Conservation (phyloP, 53 echinoderm and acorn worm genomes). For the Temnopleurus reevesii region DNA sequence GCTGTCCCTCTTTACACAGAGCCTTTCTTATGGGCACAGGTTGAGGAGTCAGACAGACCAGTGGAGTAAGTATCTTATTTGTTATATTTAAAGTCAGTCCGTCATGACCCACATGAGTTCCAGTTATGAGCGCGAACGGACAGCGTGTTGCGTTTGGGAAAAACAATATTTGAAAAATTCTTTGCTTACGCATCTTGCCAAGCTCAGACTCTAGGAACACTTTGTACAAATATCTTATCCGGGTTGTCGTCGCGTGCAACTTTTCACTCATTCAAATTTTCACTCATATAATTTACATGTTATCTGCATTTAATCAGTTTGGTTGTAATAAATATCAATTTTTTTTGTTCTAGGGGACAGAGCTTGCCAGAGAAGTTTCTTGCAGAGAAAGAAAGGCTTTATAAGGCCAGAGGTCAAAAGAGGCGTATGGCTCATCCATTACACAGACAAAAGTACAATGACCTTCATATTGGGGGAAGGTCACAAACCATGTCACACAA, state of each 20-base stretch:
- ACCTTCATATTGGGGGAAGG: conserved; percentile 75
- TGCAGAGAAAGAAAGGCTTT: conserved; percentile 67
- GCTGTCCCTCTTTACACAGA: conserved; percentile 67
- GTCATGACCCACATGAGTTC: no score
- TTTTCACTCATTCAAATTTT: no score
- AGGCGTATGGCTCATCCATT: conserved; percentile 59
- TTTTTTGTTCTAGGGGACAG: conserved; percentile 45
- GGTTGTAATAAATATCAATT: background rate
- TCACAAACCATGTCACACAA: conserved; percentile 40
- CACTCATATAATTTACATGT: no score
- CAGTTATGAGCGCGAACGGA: no score
- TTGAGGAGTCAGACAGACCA: background rate
- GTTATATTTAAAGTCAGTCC: no score
- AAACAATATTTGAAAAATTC: no score
- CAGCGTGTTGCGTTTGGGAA: no score
- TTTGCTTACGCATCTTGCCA: no score
- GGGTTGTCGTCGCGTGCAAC: no score
- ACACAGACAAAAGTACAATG: conserved; percentile 71
- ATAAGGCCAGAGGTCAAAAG: conserved; percentile 71
- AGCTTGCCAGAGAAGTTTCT: conserved; percentile 75
- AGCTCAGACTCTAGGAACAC: no score
- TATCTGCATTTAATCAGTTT: background rate
- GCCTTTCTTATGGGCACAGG: conserved; percentile 75
- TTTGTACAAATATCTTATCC: no score
- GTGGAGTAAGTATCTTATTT: conserved; percentile 71